phyloP scores from a whole-genome alignment of 2,113 vertebrate genomes.

The Dunckerocampus dactyliophorus region DNA sequence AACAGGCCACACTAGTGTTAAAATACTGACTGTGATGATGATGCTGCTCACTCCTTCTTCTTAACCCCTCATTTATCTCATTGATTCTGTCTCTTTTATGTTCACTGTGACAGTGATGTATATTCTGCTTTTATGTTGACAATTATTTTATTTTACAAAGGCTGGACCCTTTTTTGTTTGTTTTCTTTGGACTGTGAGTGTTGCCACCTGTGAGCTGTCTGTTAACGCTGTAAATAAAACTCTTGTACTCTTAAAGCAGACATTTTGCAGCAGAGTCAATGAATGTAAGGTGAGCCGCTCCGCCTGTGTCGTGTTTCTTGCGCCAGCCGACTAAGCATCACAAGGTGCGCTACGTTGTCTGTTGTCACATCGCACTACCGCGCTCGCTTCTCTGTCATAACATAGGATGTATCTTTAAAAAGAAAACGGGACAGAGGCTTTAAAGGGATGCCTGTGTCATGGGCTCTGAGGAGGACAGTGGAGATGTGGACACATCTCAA shows the following conservation, averaged over 20 bases:
- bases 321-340: too few relatives aligned
- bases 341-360: not conserved
- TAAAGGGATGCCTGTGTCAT: conserved; percentile 63
- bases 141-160: conserved; percentile 59
- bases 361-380: not conserved
- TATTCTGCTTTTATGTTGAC: conserved; percentile 48
- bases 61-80: conserved; percentile 31
- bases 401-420: conserved; percentile 20
- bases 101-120: conserved; percentile 46
- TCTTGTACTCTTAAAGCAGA: conserved; percentile 50
- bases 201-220: conserved; percentile 27
- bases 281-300: conserved; percentile 50
- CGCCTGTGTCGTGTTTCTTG: conserved; percentile 53
- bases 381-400: not conserved
- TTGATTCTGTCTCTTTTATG: conserved; percentile 21
- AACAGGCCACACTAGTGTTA: conserved; percentile 54
- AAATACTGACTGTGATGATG: conserved; percentile 53
- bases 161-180: conserved; percentile 65
- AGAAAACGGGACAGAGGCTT: conserved; percentile 1
- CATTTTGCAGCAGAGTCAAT: conserved; percentile 13
- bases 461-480: conserved; percentile 56
- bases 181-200: conserved; percentile 19
- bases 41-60: conserved; percentile 59
- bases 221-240: conserved; percentile 73
- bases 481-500: conserved; percentile 40